Evolutionary conservation across 2,797 vertebrate species (phyloP).

Genomic region (Galago senegalensis): DNA sequence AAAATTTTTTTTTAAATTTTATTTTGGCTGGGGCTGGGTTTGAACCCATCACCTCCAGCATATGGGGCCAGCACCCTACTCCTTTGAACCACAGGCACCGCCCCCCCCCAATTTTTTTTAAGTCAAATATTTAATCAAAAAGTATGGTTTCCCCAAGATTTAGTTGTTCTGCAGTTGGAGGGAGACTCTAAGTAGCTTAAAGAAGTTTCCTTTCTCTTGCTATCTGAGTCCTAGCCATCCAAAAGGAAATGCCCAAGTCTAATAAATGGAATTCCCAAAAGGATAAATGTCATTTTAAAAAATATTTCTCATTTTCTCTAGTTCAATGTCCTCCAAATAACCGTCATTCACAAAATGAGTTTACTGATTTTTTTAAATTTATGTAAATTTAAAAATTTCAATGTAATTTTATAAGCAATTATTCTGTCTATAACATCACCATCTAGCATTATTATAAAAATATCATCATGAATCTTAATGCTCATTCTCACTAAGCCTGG

Average conservation of each 20-base stretch:
- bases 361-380: background rate
- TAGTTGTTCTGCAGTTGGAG: background rate
- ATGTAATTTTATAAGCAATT: conserved; percentile 40
- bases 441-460: conserved; percentile 52
- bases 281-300: background rate
- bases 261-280: conserved; percentile 2
- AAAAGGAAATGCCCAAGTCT: background rate
- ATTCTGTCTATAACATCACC: conserved; percentile 17
- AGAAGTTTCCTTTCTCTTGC: background rate
- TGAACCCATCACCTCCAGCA: too few species aligned
- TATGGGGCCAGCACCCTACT: too few species aligned
- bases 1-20: background rate
- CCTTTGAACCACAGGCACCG: too few species aligned
- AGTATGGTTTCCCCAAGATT: background rate
- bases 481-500: conserved; percentile 45
- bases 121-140: conserved; percentile 51
- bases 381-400: conserved; percentile 7
- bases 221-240: background rate
- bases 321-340: conserved; percentile 16
- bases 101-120: background rate
- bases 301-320: background rate
- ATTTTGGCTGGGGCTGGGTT: too few species aligned
- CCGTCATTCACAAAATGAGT: background rate
- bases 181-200: background rate
- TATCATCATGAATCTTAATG: conserved; percentile 19